Evolutionary conservation across 2,113 vertebrate genomes (phyloP).

Genomic region (Dipodomys merriami): DNA sequence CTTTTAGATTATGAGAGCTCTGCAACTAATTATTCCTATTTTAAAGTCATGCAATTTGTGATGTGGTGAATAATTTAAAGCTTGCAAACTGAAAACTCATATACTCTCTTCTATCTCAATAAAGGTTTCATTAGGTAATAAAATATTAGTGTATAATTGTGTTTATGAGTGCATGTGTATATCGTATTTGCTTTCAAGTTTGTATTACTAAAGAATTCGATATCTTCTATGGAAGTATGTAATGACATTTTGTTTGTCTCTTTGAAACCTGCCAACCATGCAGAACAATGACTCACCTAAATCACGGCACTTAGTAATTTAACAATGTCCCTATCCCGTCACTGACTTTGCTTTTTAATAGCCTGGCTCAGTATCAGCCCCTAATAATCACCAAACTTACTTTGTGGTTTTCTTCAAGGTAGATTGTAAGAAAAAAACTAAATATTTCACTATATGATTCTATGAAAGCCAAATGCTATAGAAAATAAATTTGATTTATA

Average conservation of each 20-base stretch:
- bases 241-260: neutral
- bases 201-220: too few species aligned
- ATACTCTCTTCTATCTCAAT: neutral
- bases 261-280: neutral
- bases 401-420: neutral
- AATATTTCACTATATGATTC: neutral
- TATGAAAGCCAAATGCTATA: neutral
- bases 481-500: neutral
- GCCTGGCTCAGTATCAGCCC: neutral
- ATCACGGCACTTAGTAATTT: neutral
- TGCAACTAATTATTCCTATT: neutral
- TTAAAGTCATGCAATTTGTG: neutral
- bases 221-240: neutral
- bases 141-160: neutral
- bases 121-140: neutral
- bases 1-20: neutral
- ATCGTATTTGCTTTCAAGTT: too few species aligned
- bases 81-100: neutral
- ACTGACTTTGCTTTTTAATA: neutral
- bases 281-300: neutral
- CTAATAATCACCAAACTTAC: neutral
- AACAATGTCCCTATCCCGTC: too few species aligned
- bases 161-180: neutral
- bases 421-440: neutral
- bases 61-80: neutral